These are phyloP conservation scores for Regulus satrapa DNA, from an alignment of 2,113 vertebrate species.

Conservation along the genomic window DNA sequence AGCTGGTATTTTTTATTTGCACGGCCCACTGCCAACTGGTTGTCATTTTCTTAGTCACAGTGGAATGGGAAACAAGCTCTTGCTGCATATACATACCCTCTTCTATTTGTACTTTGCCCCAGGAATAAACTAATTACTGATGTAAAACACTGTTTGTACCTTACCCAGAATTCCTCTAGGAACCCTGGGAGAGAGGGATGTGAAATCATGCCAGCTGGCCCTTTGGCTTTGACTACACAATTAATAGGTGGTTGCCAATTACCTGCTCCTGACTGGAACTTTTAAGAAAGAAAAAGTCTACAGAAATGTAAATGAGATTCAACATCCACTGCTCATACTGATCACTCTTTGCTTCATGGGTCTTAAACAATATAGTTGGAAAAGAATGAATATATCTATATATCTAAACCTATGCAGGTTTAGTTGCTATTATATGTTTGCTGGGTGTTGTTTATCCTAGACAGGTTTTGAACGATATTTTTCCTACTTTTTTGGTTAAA, in stretches of 20 bases:
- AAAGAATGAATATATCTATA: neutral
- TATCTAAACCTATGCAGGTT: neutral
- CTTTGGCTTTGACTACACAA: conserved; percentile 26
- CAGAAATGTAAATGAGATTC: neutral
- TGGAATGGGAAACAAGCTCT: conserved; percentile 39
- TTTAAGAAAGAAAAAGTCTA: neutral
- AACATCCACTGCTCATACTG: neutral
- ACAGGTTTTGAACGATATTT: neutral
- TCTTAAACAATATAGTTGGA: neutral
- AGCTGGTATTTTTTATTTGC: conserved; percentile 16
- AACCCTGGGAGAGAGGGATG: neutral
- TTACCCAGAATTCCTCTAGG: conserved; percentile 19
- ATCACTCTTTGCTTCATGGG: neutral
- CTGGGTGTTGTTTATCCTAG: neutral
- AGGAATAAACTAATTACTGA: conserved; percentile 45
- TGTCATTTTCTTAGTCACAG: conserved; percentile 28
- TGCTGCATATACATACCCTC: neutral
- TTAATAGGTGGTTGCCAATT: conserved; percentile 41
- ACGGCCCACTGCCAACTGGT: neutral
- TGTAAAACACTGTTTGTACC: conserved; percentile 19
- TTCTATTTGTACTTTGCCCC: conserved; percentile 34
- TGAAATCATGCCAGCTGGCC: conserved; percentile 5
- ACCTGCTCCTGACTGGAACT: neutral
- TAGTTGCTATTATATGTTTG: neutral
- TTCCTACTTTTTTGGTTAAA: neutral